A percentile compares a stretch with the other conserved stretches of the same genome.
Evolutionary conservation across 1,140 invertebrate species (phyloP).

Genomic region (Helicoverpa zea): DNA sequence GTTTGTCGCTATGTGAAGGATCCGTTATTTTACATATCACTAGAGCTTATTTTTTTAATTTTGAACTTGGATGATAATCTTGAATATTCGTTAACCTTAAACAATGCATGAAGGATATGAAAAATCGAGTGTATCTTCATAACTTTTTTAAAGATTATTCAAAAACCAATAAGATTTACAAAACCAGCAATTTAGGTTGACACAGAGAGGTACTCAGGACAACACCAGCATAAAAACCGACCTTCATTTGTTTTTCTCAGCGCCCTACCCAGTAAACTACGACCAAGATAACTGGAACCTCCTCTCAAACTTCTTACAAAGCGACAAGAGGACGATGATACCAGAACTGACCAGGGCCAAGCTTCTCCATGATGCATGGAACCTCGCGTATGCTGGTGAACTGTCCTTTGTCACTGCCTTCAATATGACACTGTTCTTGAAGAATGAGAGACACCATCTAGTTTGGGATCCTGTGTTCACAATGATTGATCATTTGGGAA

Average conservation of each 20-base stretch:
- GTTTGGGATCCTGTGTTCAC: conserved; percentile 93
- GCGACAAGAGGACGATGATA: conserved; percentile 86
- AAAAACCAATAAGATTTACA: too few species aligned
- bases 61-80: too few species aligned
- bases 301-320: conserved; percentile 89
- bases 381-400: conserved; percentile 92
- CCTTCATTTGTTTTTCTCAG: conserved; percentile 71
- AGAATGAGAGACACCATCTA: conserved; percentile 90
- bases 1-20: neutral
- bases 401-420: conserved; percentile 90
- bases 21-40: neutral
- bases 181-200: too few species aligned
- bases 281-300: conserved; percentile 93
- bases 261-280: conserved; percentile 94
- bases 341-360: conserved; percentile 91
- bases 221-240: neutral
- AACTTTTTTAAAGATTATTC: too few species aligned
- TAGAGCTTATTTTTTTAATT: neutral
- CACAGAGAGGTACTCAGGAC: too few species aligned
- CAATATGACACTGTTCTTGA: conserved; percentile 92
- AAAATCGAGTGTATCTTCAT: too few species aligned
- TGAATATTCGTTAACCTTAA: too few species aligned
- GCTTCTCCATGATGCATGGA: conserved; percentile 92
- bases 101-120: too few species aligned
- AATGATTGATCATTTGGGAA: conserved; percentile 92